A percentile compares a stretch with the other conserved stretches of the same genome.
phyloP scores from a whole-genome alignment of 92 coral and sea anemone species.

The Epizoanthus rinbou region DNA sequence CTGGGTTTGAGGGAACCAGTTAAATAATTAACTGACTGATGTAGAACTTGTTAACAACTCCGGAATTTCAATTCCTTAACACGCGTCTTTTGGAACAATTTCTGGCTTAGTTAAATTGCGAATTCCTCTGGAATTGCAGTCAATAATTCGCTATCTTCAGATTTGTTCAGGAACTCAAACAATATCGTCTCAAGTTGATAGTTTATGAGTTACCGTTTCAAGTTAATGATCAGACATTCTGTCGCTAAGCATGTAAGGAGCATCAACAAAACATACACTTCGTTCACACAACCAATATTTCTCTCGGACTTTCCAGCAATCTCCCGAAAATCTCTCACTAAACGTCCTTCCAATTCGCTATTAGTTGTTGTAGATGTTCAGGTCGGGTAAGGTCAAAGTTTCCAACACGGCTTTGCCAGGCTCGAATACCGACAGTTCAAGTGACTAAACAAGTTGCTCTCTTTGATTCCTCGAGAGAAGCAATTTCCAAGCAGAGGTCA shows the following conservation, averaged over 20 bases:
- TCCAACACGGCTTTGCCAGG: neutral
- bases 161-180: neutral
- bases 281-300: neutral
- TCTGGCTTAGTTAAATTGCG: conserved; percentile 10
- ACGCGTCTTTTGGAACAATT: neutral
- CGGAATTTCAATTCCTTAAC: conserved; percentile 40
- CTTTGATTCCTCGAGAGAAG: neutral
- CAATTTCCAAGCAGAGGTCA: neutral
- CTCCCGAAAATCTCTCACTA: neutral
- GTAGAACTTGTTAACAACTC: conserved; percentile 35
- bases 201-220: conserved; percentile 19
- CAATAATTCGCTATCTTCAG: neutral
- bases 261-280: conserved; percentile 8
- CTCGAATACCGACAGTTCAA: neutral
- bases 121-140: neutral
- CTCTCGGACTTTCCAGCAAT: neutral
- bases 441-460: conserved; percentile 12
- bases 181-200: neutral
- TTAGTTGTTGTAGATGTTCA: neutral
- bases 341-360: neutral
- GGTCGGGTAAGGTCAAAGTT: neutral
- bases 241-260: conserved; percentile 25
- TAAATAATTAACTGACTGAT: conserved; percentile 56
- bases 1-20: conserved; percentile 39
- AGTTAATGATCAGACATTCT: conserved; percentile 37